A percentile compares a stretch with the other conserved stretches of the same genome.
phyloP scores from a whole-genome alignment of 2,113 vertebrate species.

The Aptenodytes forsteri region DNA sequence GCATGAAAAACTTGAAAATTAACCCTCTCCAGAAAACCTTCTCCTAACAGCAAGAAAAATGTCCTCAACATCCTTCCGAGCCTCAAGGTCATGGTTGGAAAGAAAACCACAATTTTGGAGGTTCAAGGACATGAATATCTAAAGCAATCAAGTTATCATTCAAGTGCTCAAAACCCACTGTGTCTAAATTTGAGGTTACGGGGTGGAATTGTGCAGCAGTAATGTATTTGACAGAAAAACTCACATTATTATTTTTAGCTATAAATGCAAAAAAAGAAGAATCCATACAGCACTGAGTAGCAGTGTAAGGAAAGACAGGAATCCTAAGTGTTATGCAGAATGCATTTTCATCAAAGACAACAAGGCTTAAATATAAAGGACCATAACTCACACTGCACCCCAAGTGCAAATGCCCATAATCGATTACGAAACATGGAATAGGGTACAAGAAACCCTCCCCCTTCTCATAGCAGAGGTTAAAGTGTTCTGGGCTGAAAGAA shows the following conservation, averaged over 20 bases:
- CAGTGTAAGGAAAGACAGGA: neutral
- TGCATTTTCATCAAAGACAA: neutral
- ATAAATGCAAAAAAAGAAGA: neutral
- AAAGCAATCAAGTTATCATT: neutral
- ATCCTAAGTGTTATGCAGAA: neutral
- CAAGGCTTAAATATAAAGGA: neutral
- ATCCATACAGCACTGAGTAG: neutral
- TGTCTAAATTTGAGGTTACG: neutral
- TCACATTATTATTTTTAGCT: neutral
- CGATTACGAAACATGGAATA: neutral
- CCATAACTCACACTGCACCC: neutral
- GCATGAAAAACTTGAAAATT: neutral
- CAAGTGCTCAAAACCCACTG: neutral
- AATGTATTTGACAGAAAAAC: neutral
- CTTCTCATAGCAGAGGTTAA: neutral
- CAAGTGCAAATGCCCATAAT: neutral
- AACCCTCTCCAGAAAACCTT: neutral
- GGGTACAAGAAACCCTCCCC: fast-evolving
- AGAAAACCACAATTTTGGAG: neutral
- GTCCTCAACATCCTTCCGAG: neutral
- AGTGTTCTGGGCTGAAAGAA: neutral
- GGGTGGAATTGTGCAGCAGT: neutral
- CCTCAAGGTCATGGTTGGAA: neutral
- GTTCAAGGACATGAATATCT: neutral
- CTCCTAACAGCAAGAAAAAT: neutral